Evolutionary conservation across 2,797 vertebrate species (phyloP).

Genomic region (Anomalospiza imberbis): DNA sequence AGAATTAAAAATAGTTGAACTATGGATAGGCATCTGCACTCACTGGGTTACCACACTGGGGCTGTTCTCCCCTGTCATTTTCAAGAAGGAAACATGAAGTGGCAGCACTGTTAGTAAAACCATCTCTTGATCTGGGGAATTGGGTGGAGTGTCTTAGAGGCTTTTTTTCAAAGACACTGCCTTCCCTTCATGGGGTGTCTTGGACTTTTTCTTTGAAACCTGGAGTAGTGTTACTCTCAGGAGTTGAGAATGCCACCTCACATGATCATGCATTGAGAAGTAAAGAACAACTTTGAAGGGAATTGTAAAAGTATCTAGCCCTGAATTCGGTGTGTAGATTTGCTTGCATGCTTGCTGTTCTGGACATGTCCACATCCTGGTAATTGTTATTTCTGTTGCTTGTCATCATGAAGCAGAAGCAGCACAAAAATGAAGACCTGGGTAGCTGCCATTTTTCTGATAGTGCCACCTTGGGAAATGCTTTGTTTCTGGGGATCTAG

Average conservation of each 20-base stretch:
- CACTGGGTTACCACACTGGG: background rate
- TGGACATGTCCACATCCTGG: background rate
- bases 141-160: background rate
- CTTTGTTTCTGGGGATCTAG: background rate
- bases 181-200: background rate
- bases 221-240: background rate
- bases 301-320: background rate
- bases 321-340: background rate
- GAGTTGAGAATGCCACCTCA: background rate
- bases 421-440: background rate
- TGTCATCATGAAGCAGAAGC: background rate
- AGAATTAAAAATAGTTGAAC: background rate
- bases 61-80: background rate
- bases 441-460: background rate
- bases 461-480: background rate
- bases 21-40: background rate
- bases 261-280: background rate
- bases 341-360: background rate
- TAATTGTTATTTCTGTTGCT: background rate
- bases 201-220: background rate
- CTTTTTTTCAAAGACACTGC: background rate
- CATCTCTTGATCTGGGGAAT: background rate
- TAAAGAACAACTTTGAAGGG: background rate
- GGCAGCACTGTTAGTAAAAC: background rate
- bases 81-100: background rate